phyloP scores from a whole-genome alignment of 2,113 vertebrate species.

The Cisticola juncidis region DNA sequence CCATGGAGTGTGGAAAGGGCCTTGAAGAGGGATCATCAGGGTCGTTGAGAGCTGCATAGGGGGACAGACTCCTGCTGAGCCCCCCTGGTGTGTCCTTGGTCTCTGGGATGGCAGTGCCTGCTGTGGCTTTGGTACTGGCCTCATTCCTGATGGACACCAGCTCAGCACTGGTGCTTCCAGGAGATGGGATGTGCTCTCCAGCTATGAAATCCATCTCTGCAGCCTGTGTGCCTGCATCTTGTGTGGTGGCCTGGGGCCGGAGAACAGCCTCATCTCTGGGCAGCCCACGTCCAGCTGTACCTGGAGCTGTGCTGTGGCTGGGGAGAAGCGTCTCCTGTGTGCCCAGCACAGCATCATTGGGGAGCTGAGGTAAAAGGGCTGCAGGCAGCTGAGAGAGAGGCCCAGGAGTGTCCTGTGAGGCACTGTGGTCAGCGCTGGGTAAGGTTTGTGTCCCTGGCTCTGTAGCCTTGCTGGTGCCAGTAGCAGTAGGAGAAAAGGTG shows the following conservation, averaged over 20 bases:
- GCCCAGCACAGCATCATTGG: rapidly evolving
- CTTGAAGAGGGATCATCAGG: background rate
- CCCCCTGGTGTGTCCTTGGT: background rate
- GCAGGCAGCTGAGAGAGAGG: rapidly evolving
- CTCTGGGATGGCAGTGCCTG: rapidly evolving
- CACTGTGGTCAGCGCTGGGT: rapidly evolving
- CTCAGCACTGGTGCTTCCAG: background rate
- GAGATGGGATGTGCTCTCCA: background rate
- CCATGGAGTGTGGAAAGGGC: rapidly evolving
- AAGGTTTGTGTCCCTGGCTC: background rate
- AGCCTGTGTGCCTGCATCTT: rapidly evolving
- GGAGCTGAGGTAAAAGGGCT: rapidly evolving
- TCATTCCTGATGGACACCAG: background rate
- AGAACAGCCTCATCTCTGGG: rapidly evolving
- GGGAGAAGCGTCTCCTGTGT: rapidly evolving
- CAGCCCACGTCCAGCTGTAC: background rate
- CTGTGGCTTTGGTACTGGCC: background rate
- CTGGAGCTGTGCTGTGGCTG: rapidly evolving
- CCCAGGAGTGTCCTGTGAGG: background rate
- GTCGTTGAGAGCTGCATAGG: rapidly evolving
- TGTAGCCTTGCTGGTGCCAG: rapidly evolving
- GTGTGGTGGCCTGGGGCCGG: background rate
- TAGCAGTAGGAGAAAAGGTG: background rate
- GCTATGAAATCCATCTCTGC: rapidly evolving
- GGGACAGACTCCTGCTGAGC: background rate